A percentile compares a stretch with the other conserved stretches of the same genome.
phyloP scores from a whole-genome alignment of 1,140 invertebrate species.

The Platyscapa corneri region DNA sequence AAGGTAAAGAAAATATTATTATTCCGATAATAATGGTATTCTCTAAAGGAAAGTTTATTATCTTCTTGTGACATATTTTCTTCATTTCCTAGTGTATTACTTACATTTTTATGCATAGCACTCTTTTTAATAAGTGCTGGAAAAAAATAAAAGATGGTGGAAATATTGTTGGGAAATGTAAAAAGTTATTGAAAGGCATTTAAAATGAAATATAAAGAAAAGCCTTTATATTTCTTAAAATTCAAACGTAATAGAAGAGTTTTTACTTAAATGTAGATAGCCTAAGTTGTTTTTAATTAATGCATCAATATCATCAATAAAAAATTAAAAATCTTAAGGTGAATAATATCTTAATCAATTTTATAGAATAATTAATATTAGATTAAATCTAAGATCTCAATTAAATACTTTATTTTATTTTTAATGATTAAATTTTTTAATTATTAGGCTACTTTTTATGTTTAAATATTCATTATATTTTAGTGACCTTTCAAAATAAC shows the following conservation, averaged over 20 bases:
- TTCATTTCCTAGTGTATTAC: background rate
- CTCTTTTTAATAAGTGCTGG: background rate
- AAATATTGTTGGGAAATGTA: slow-evolving; percentile 6
- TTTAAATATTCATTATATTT: too few species aligned
- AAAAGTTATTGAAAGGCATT: too few species aligned
- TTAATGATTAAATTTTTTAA: too few species aligned
- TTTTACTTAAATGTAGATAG: background rate
- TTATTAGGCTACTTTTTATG: too few species aligned
- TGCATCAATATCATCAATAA: too few species aligned
- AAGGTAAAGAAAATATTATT: too few species aligned
- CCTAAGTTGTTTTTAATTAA: background rate
- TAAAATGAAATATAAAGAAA: background rate
- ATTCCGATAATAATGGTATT: slow-evolving; percentile 46
- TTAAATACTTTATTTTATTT: too few species aligned
- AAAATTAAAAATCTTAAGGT: too few species aligned
- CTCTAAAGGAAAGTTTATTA: slow-evolving; percentile 22
- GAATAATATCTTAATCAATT: too few species aligned
- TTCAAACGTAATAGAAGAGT: background rate
- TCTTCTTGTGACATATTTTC: slow-evolving; percentile 22
- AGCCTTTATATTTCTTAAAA: background rate
- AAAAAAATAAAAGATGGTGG: background rate
- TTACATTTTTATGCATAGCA: slow-evolving; percentile 43
- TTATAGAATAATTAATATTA: too few species aligned
- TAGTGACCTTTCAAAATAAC: too few species aligned
- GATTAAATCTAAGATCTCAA: too few species aligned